Evolutionary conservation across 2,113 vertebrate genomes (phyloP).

Genomic region (Caranx ignobilis): DNA sequence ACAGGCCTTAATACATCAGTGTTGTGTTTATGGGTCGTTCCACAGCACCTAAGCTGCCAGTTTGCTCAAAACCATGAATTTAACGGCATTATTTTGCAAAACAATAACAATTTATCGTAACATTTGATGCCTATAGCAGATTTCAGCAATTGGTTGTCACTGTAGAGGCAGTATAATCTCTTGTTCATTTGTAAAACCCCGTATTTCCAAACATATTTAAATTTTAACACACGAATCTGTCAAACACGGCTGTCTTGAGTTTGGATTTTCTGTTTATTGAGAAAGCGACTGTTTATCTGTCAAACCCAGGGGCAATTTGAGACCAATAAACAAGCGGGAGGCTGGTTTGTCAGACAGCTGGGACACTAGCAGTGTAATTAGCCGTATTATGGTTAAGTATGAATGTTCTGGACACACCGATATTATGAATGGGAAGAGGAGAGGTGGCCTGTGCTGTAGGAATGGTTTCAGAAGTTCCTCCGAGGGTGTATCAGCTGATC

Average conservation of each 20-base stretch:
- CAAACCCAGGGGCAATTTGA: constrained; percentile 2
- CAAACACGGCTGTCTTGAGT: background rate
- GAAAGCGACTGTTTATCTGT: constrained; percentile 4
- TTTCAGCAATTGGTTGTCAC: no score
- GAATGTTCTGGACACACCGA: constrained; percentile 1
- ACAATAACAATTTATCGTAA: no score
- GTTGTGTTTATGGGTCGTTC: background rate
- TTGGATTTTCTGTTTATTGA: constrained; percentile 29
- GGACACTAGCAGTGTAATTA: background rate
- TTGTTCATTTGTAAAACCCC: background rate
- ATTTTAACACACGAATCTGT: constrained; percentile 11
- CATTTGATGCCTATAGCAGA: no score
- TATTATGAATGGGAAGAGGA: background rate
- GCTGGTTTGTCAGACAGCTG: constrained; percentile 5
- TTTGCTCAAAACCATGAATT: background rate
- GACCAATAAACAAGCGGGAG: constrained; percentile 19
- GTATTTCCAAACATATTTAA: constrained; percentile 4
- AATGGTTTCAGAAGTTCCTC: constrained; percentile 26
- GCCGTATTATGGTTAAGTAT: constrained; percentile 10
- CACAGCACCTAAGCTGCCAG: background rate
- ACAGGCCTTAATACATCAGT: background rate
- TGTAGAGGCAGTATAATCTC: background rate
- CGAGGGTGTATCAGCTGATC: constrained; percentile 13
- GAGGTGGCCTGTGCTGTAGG: background rate
- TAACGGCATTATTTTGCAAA: background rate